Percentiles rank a stretch among this genome's conserved stretches.
Evolutionary conservation across 2,888 invertebrate species (phyloP).

Genomic region (Hydropsyche betteni): DNA sequence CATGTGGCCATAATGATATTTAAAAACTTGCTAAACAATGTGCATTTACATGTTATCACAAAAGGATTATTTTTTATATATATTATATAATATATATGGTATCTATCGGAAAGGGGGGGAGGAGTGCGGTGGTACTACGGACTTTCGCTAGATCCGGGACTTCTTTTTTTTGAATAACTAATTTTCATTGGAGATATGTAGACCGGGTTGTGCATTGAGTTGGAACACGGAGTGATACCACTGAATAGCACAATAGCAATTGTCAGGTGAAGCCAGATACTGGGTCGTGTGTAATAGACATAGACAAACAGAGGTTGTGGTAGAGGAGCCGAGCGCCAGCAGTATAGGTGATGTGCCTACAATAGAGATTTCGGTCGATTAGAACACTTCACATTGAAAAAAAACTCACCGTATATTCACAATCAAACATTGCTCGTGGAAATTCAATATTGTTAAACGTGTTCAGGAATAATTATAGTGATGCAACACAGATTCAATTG

Average conservation of each 20-base stretch:
- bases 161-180: conserved; percentile 8
- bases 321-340: conserved; percentile 36
- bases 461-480: no score
- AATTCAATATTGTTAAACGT: no score
- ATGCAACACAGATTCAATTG: no score
- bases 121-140: conserved; percentile 39
- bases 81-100: no score
- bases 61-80: conserved; percentile 15
- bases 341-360: conserved; percentile 38
- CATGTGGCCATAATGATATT: conserved; percentile 36
- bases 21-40: conserved; percentile 40
- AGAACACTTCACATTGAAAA: conserved; percentile 4
- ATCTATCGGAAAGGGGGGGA: conserved; percentile 12
- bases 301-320: conserved; percentile 38
- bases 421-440: no score
- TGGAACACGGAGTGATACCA: conserved; percentile 49
- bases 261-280: conserved; percentile 46
- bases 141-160: conserved; percentile 41
- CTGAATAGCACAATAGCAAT: conserved; percentile 45
- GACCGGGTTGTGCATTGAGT: conserved; percentile 47
- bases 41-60: conserved; percentile 37
- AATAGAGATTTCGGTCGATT: conserved; percentile 21
- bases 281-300: conserved; percentile 35
- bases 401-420: no score
- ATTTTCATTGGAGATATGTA: conserved; percentile 48